phyloP scores from a whole-genome alignment of 2,113 vertebrate genomes.

The Copsychus sechellarum region DNA sequence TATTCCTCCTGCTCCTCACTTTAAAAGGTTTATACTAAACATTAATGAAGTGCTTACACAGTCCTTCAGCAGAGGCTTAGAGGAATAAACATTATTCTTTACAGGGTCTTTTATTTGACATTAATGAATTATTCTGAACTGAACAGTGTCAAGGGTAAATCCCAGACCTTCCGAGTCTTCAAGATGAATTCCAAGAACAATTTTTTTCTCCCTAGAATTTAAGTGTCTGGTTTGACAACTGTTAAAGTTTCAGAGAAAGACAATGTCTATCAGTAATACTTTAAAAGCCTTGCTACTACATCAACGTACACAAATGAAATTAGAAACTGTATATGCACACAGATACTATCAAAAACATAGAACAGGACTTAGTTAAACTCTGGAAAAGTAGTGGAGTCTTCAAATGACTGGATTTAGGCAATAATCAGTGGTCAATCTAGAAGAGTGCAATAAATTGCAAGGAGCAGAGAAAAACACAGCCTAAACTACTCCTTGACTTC shows the following conservation, averaged over 20 bases:
- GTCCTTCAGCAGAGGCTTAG: background rate
- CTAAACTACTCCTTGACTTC: background rate
- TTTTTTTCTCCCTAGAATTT: background rate
- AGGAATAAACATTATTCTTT: conserved; percentile 33
- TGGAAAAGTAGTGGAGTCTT: background rate
- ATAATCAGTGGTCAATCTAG: background rate
- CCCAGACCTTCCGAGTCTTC: background rate
- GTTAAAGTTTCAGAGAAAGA: background rate
- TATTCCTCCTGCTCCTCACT: background rate
- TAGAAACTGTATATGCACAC: accelerated
- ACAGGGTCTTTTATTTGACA: background rate
- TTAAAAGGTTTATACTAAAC: conserved; percentile 2
- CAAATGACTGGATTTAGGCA: background rate
- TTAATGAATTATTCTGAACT: conserved; percentile 6
- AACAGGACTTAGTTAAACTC: background rate
- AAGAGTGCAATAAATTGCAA: background rate
- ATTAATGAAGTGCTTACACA: background rate
- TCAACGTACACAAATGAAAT: background rate
- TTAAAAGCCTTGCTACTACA: background rate
- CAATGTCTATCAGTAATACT: background rate
- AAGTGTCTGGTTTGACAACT: background rate
- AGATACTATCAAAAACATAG: accelerated
- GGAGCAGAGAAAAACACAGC: background rate
- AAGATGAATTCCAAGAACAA: background rate
- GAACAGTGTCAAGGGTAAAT: background rate